These are phyloP conservation scores for Anser brachyrhynchus DNA, from an alignment of 2,113 vertebrate species.

Conservation along the genomic window DNA sequence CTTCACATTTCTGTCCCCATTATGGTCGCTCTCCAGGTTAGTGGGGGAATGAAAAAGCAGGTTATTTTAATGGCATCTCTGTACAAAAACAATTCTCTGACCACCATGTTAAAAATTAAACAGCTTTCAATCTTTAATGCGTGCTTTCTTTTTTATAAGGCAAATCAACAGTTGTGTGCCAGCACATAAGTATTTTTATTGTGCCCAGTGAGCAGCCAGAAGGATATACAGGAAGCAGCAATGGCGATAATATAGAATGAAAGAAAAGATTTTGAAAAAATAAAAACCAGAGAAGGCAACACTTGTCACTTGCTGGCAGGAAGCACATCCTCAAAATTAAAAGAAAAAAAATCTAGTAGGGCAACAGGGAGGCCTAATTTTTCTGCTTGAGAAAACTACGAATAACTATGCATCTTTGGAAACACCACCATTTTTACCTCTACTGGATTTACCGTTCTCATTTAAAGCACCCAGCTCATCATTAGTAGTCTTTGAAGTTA, in stretches of 20 bases:
- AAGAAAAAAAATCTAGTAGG: not conserved
- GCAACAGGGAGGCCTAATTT: not conserved
- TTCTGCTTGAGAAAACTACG: not conserved
- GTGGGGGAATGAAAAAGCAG: not conserved
- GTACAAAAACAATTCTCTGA: conserved; percentile 8
- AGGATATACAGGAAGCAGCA: conserved; percentile 21
- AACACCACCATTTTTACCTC: not conserved
- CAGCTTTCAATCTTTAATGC: conserved; percentile 54
- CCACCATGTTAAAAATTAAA: conserved; percentile 50
- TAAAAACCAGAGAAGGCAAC: not conserved
- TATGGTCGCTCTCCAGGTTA: not conserved
- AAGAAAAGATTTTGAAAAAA: not conserved
- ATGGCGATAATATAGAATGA: not conserved
- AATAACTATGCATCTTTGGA: not conserved
- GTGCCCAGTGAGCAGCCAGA: not conserved
- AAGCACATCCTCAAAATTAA: conserved; percentile 14
- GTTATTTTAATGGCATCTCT: conserved; percentile 23
- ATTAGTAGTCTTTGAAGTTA: not conserved
- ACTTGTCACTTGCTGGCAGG: not conserved
- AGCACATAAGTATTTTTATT: not conserved
- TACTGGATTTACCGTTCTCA: not conserved
- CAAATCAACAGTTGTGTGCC: not conserved
- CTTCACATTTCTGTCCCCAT: not conserved
- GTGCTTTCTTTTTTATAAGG: not conserved
- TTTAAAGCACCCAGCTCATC: not conserved